Conservation (phyloP, 2,888 invertebrate species). For the Mesochorus sp. region DNA sequence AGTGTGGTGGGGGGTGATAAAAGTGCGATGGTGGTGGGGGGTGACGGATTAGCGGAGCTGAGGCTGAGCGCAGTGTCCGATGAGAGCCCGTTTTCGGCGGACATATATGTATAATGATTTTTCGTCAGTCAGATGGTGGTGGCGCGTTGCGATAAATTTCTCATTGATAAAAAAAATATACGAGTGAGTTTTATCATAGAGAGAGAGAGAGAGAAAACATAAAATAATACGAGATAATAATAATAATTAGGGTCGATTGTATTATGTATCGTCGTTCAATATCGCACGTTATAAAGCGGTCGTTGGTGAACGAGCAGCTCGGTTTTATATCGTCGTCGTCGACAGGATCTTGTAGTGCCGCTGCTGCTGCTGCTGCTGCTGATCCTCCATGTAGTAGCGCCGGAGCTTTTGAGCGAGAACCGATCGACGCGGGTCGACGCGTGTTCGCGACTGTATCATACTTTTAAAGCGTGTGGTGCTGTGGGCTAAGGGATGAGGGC, state of each 20-base stretch:
- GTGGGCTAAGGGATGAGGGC: conserved; percentile 79
- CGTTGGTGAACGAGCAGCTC: conserved; percentile 38
- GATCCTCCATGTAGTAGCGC: conserved; percentile 36
- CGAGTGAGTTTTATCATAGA: no score
- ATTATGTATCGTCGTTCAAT: conserved; percentile 59
- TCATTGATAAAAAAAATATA: no score
- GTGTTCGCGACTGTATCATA: conserved; percentile 40
- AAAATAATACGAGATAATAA: conserved; percentile 8
- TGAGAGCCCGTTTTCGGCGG: conserved; percentile 22
- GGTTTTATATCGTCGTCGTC: conserved; percentile 36
- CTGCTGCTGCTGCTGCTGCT: no score
- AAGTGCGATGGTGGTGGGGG: conserved; percentile 25
- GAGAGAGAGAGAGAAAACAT: neutral
- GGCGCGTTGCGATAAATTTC: conserved; percentile 3
- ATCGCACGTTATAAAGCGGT: conserved; percentile 47
- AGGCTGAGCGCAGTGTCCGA: conserved; percentile 25
- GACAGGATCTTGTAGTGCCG: conserved; percentile 50
- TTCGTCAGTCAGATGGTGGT: neutral
- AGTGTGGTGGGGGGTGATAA: conserved; percentile 32
- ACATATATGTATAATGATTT: neutral
- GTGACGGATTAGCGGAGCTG: conserved; percentile 1
- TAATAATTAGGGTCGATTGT: conserved; percentile 54
- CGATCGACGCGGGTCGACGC: conserved; percentile 51
- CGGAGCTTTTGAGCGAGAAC: no score
- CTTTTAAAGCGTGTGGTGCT: conserved; percentile 77